Conservation (phyloP, 2,113 vertebrate genomes). For the Myotis brandtii region DNA sequence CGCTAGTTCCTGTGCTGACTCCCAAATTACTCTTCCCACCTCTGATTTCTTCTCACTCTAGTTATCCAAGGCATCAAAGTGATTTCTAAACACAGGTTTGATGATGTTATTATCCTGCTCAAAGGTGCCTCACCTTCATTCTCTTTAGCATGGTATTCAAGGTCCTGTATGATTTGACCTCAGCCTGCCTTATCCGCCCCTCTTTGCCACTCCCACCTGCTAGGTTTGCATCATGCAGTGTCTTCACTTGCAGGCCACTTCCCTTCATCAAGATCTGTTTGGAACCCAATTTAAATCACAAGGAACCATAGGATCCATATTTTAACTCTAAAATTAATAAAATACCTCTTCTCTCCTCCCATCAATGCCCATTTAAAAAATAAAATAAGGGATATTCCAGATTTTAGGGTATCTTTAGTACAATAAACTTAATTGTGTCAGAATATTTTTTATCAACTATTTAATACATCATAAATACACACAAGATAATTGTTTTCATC, state of each 20-base stretch:
- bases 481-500: background rate
- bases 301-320: background rate
- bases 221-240: rapidly evolving
- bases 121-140: background rate
- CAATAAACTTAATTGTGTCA: background rate
- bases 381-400: background rate
- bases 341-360: background rate
- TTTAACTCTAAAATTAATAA: constrained; percentile 21
- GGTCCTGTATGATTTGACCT: rapidly evolving
- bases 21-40: background rate
- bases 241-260: background rate
- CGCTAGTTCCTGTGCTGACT: background rate
- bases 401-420: background rate
- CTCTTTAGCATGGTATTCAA: background rate
- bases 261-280: background rate
- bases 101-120: background rate
- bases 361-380: background rate
- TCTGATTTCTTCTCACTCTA: background rate
- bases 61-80: background rate
- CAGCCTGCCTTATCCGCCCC: background rate
- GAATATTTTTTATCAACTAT: background rate
- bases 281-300: background rate
- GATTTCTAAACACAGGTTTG: background rate
- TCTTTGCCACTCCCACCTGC: background rate
- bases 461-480: background rate